Evolutionary conservation across 2,888 invertebrate species (phyloP).

Genomic region (Drosophila anomelani): DNA sequence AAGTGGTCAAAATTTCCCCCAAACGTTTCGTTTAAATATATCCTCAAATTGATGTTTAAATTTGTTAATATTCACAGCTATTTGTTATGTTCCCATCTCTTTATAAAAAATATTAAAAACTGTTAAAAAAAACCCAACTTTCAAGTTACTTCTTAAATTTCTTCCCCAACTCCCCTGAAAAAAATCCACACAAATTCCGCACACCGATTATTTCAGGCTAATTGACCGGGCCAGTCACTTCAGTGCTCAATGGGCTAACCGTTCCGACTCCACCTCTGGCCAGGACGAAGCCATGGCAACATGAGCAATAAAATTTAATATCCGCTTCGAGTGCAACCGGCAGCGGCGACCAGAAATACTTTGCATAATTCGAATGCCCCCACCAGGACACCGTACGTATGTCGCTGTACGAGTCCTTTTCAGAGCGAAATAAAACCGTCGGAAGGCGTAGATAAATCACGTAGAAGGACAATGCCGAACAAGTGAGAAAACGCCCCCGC

Average conservation of each 20-base stretch:
- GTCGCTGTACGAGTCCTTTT: slow-evolving; percentile 7
- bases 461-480: slow-evolving; percentile 47
- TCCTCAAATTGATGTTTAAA: no score
- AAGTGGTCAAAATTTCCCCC: no score
- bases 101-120: background rate
- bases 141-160: background rate
- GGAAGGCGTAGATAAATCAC: slow-evolving; percentile 77
- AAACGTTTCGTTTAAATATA: background rate
- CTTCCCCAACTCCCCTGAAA: background rate
- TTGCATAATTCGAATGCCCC: slow-evolving; percentile 66
- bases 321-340: slow-evolving; percentile 71
- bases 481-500: slow-evolving; percentile 74
- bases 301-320: slow-evolving; percentile 79
- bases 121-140: background rate
- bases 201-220: slow-evolving; percentile 60
- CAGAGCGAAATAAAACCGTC: slow-evolving; percentile 63
- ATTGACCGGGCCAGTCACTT: slow-evolving; percentile 70
- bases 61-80: no score
- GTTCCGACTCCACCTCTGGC: slow-evolving; percentile 20
- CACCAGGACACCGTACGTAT: slow-evolving; percentile 34
- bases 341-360: slow-evolving; percentile 64
- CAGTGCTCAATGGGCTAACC: slow-evolving; percentile 66
- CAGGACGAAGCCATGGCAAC: slow-evolving; percentile 71
- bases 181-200: slow-evolving; percentile 55
- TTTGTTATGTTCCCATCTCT: background rate